Conservation (phyloP, 1,140 invertebrate species). For the Stenopsyche tienmushanensis region DNA sequence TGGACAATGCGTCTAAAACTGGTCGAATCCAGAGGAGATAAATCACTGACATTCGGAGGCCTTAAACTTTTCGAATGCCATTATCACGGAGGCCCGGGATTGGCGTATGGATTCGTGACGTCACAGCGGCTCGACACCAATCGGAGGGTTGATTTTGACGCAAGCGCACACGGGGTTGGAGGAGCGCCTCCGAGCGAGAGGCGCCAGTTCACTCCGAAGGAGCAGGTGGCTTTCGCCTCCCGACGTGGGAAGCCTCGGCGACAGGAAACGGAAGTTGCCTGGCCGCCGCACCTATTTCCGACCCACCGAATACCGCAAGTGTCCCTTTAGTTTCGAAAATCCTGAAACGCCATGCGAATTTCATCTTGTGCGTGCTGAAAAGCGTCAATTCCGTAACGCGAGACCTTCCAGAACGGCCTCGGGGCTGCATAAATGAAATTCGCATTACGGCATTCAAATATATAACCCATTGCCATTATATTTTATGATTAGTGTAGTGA, state of each 20-base stretch:
- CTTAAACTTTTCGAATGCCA: slow-evolving; percentile 46
- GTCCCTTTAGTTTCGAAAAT: background rate
- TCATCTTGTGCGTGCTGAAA: too few species aligned
- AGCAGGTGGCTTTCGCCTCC: slow-evolving; percentile 11
- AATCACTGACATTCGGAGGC: background rate
- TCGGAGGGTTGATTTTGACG: slow-evolving; percentile 40
- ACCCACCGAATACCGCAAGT: background rate
- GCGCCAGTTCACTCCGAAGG: slow-evolving; percentile 23
- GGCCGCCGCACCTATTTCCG: background rate
- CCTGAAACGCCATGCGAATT: too few species aligned
- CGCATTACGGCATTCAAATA: background rate
- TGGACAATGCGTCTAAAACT: too few species aligned
- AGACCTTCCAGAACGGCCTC: too few species aligned
- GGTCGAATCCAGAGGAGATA: background rate
- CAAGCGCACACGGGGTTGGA: slow-evolving; percentile 41
- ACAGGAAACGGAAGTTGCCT: background rate
- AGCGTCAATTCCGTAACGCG: too few species aligned
- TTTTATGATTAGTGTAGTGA: too few species aligned
- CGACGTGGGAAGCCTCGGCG: slow-evolving; percentile 17
- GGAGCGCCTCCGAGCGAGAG: slow-evolving; percentile 23
- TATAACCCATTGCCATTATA: too few species aligned
- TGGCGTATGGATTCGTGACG: slow-evolving; percentile 44
- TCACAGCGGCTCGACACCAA: slow-evolving; percentile 37
- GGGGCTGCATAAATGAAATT: too few species aligned
- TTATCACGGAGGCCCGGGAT: slow-evolving; percentile 43